Evolutionary conservation across 2,888 invertebrate genomes (phyloP), one percentile per base, ranked within the genome.

Genomic region (Dasysyrphus tricinctus): DNA sequence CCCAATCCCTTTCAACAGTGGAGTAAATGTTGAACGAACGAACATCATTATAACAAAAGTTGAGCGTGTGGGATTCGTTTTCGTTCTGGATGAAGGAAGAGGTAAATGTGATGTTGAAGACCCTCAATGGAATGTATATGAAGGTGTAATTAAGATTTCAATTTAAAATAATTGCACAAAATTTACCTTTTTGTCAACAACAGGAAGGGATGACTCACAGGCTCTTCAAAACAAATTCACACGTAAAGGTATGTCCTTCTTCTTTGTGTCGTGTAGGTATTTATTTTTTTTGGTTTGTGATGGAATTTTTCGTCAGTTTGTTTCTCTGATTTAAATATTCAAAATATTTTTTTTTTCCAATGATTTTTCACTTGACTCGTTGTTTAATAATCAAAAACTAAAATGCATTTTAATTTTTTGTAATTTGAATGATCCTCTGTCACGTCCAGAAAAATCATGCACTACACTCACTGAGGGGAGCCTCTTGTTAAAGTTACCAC

Each of bases 121-220:
- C 51, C 39, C 51, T 61, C 24, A 39, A 39, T 37, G 61, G 19
- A 61, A 39, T 44, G 42, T 63, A 65, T 39, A 65, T 39, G 39
- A 44, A 65, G 42, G 70, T 75, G 59, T 80, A 80, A 85, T 85
- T 80, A 85, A 85, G 67, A 77, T 84, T 77, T 85, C 80, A 75
- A 84, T 84, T 69, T 76, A 76, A 84, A 80, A 80, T 84, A 80
- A 85, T 85, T 80, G 80, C 79, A 75, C 56, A 70, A 59, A 42
- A 44, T 69, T 69, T 54, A 37, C 69, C 39, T 69, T 51, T 69
- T 24, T 29, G 12, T 19, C 14, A 69, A 54, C 16, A 69, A 51
- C 51, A 54, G 69, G 39, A 51, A 67, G 49, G 34, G 49, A 69
- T 69, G 51, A 54, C 69, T 67, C 65, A 49, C 65, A 34, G 44